Evolutionary conservation across 2,797 vertebrate genomes (phyloP).

Genomic region (Etheostoma perlongum): DNA sequence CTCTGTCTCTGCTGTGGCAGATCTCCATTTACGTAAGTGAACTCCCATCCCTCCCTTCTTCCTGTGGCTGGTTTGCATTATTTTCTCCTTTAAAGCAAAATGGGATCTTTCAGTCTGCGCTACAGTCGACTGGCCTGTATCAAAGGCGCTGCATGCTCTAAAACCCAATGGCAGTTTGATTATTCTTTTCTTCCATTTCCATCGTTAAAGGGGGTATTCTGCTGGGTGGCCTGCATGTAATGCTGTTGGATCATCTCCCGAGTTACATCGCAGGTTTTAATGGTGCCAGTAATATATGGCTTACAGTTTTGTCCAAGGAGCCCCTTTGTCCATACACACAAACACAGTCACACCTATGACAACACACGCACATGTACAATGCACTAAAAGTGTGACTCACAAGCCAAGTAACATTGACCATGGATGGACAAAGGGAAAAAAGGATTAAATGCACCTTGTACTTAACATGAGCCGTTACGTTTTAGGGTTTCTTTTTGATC

Average conservation of each 20-base stretch:
- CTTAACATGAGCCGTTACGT: conserved; percentile 51
- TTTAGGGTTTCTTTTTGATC: conserved; percentile 61
- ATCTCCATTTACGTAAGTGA: conserved; percentile 42
- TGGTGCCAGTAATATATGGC: conserved; percentile 58
- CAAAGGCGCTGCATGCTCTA: conserved; percentile 69
- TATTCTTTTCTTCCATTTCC: conserved; percentile 65
- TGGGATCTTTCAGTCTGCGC: conserved; percentile 68
- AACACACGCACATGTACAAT: conserved; percentile 2
- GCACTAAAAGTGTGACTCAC: conserved; percentile 28
- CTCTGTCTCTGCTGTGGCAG: conserved; percentile 50
- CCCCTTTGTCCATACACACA: conserved; percentile 32
- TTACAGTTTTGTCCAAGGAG: conserved; percentile 50
- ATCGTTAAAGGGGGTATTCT: conserved; percentile 62
- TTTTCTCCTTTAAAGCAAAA: conserved; percentile 70
- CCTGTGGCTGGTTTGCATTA: conserved; percentile 75
- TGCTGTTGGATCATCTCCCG: conserved; percentile 61
- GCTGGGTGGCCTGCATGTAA: conserved; percentile 72
- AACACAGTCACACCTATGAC: conserved; percentile 18
- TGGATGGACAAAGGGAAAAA: conserved; percentile 20
- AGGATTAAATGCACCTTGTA: conserved; percentile 60
- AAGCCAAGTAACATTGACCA: conserved; percentile 25
- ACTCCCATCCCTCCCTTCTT: conserved; percentile 23
- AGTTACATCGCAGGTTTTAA: conserved; percentile 64
- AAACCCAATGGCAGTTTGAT: conserved; percentile 66
- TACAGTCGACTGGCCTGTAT: conserved; percentile 68